These are phyloP conservation scores for Tangara arthus DNA, from an alignment of 2,797 vertebrate genomes.

Conservation along the genomic window DNA sequence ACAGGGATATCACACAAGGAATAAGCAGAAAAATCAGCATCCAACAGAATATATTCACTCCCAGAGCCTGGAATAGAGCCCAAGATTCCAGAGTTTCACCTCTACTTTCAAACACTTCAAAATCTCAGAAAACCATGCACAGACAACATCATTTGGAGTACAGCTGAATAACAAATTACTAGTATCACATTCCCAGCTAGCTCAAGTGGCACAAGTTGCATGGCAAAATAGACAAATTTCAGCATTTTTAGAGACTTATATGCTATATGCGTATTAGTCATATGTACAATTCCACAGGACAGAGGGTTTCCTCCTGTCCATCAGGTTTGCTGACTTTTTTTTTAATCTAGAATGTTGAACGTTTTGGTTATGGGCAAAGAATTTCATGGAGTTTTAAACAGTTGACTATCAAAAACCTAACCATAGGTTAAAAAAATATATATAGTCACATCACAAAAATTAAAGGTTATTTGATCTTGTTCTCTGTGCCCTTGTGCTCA, in stretches of 20 bases:
- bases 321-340: neutral
- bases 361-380: neutral
- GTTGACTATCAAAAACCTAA: neutral
- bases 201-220: neutral
- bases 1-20: neutral
- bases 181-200: neutral
- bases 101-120: neutral
- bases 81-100: neutral
- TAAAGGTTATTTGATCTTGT: neutral
- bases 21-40: neutral
- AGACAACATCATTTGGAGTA: neutral
- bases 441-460: neutral
- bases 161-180: neutral
- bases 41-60: neutral
- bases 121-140: neutral
- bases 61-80: neutral
- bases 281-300: neutral
- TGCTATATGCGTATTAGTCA: neutral
- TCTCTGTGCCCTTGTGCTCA: neutral
- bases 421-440: rapidly evolving
- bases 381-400: neutral
- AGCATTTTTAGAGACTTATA: neutral
- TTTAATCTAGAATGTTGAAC: neutral
- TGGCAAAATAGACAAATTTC: neutral
- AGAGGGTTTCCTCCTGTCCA: neutral